phyloP scores from a whole-genome alignment of 2,797 vertebrate species.

The Oryzias dopingdopingensis region DNA sequence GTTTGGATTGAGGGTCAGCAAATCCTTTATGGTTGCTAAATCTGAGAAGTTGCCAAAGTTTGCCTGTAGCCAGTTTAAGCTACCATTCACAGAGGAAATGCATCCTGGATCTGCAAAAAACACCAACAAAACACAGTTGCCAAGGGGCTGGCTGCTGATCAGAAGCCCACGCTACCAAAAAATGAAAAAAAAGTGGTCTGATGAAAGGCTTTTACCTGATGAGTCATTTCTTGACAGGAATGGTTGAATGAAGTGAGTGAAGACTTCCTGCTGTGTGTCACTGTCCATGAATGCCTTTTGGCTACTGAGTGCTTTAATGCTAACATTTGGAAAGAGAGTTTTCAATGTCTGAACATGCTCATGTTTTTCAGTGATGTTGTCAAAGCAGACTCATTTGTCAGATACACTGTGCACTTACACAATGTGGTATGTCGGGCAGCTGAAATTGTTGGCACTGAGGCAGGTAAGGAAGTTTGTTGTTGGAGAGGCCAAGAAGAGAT shows the following conservation, averaged over 20 bases:
- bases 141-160: too few species aligned
- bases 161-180: neutral
- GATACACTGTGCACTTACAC: neutral
- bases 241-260: conserved; percentile 38
- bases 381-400: too few species aligned
- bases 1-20: conserved; percentile 40
- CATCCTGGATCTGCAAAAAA: conserved; percentile 53
- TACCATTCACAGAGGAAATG: conserved; percentile 25
- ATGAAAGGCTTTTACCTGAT: conserved; percentile 37
- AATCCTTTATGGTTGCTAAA: conserved; percentile 40
- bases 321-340: neutral
- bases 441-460: conserved; percentile 52
- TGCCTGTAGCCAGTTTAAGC: conserved; percentile 40
- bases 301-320: conserved; percentile 2
- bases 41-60: conserved; percentile 52
- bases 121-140: neutral
- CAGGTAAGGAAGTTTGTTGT: conserved; percentile 49
- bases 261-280: conserved; percentile 1
- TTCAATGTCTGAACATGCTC: neutral
- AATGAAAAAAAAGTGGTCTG: neutral
- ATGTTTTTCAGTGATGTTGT: neutral
- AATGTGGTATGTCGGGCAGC: conserved; percentile 30
- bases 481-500: conserved; percentile 44
- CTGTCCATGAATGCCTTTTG: conserved; percentile 2
- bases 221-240: conserved; percentile 48